Conservation (phyloP, 2,797 vertebrate species). For the Lepus townsendii region DNA sequence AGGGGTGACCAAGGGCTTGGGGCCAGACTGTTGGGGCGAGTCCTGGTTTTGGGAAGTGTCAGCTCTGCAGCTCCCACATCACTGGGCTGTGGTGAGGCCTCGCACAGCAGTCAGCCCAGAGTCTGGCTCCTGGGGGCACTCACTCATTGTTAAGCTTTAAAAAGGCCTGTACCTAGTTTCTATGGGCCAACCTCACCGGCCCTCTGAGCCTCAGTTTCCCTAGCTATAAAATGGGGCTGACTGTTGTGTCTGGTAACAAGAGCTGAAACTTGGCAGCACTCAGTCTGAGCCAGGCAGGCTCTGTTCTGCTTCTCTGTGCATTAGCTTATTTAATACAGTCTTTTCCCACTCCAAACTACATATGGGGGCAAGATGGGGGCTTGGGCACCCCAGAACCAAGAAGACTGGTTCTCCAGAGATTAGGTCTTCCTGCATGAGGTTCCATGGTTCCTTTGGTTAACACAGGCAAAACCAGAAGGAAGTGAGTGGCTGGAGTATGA, state of each 20-base stretch:
- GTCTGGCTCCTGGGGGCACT: neutral
- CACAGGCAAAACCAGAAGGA: neutral
- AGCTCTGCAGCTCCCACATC: neutral
- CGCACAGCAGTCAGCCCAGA: neutral
- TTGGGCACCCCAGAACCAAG: neutral
- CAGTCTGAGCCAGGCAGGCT: neutral
- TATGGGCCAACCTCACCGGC: neutral
- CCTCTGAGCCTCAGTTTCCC: conserved; percentile 11
- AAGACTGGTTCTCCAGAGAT: neutral
- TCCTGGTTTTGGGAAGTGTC: neutral
- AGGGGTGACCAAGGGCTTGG: neutral
- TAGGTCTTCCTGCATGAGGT: neutral
- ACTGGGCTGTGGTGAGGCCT: neutral
- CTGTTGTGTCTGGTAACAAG: neutral
- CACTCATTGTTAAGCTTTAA: neutral
- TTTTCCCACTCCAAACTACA: neutral
- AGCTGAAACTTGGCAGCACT: neutral
- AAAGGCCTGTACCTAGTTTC: neutral
- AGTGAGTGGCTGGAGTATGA: neutral
- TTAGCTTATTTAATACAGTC: neutral
- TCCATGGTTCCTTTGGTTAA: neutral
- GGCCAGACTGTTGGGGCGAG: neutral
- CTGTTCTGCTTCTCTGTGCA: neutral
- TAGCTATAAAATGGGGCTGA: neutral
- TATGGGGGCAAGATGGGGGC: neutral